Percentiles rank a stretch among this genome's conserved stretches.
Conservation (phyloP, 2,113 vertebrate species). For the Rhodinocichla rosea region DNA sequence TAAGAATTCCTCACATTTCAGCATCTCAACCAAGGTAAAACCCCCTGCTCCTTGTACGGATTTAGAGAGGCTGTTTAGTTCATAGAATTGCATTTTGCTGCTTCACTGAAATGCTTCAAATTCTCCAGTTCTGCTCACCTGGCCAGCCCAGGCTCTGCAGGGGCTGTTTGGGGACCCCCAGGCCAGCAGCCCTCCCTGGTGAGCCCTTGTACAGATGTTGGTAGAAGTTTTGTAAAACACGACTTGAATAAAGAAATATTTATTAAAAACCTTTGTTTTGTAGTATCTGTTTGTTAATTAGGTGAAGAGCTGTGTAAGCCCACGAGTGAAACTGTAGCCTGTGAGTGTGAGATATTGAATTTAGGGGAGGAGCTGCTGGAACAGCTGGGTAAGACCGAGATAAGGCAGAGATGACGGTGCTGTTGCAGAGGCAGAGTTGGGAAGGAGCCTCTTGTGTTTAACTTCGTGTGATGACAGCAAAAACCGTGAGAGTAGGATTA, state of each 20-base stretch:
- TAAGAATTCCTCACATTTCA: background rate
- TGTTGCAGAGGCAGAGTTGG: background rate
- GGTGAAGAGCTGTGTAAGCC: background rate
- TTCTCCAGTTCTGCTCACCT: background rate
- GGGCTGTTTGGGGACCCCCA: background rate
- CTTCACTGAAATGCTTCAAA: background rate
- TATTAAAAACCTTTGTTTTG: background rate
- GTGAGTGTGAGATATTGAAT: accelerated
- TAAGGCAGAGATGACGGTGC: background rate
- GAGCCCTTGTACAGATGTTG: background rate
- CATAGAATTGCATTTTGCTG: background rate
- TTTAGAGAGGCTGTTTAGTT: background rate
- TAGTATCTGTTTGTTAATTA: background rate
- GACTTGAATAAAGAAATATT: slow-evolving; percentile 24
- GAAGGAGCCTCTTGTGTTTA: background rate
- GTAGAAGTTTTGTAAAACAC: background rate
- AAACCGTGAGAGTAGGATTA: accelerated
- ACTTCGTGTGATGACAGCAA: background rate
- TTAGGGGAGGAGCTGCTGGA: background rate
- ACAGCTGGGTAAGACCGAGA: too few species aligned
- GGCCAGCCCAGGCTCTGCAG: background rate
- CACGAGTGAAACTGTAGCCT: background rate
- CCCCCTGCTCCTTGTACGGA: background rate
- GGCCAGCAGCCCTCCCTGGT: background rate
- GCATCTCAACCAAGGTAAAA: background rate